These are phyloP conservation scores for Aldabrachelys gigantea DNA, from an alignment of 2,113 vertebrate species.

Conservation along the genomic window DNA sequence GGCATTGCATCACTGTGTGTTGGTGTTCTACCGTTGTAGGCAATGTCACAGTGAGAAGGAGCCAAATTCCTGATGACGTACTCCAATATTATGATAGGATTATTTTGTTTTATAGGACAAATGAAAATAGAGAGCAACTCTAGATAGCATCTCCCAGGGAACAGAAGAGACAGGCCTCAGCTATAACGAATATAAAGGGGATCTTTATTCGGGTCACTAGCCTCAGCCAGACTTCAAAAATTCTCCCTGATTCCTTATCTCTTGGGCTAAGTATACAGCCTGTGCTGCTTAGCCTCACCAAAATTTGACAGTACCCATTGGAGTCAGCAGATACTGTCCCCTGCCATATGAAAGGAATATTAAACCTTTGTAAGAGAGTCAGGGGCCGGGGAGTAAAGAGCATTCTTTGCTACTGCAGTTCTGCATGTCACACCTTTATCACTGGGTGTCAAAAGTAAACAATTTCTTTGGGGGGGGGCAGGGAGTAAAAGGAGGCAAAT, in stretches of 20 bases:
- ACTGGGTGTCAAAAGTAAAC: background rate
- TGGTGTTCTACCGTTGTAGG: background rate
- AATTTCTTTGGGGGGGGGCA: background rate
- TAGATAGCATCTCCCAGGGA: background rate
- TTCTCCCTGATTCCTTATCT: constrained; percentile 30
- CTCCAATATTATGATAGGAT: rapidly evolving
- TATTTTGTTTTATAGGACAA: background rate
- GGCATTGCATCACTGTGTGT: rapidly evolving
- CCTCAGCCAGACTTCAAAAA: constrained; percentile 46
- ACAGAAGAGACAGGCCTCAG: constrained; percentile 38
- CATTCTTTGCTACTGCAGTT: background rate
- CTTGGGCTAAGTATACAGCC: background rate
- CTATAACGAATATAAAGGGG: constrained; percentile 19
- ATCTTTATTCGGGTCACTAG: constrained; percentile 1
- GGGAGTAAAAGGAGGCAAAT: background rate
- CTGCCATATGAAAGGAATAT: background rate
- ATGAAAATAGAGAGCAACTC: background rate
- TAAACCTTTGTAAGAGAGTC: background rate
- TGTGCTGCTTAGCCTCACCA: background rate
- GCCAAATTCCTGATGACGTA: background rate
- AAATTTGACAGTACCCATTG: background rate
- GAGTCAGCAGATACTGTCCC: background rate
- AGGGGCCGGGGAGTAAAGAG: background rate
- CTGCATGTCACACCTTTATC: background rate
- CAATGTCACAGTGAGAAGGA: background rate